Conservation (phyloP, 2,797 vertebrate species). For the Mormyrus hasselquistii region DNA sequence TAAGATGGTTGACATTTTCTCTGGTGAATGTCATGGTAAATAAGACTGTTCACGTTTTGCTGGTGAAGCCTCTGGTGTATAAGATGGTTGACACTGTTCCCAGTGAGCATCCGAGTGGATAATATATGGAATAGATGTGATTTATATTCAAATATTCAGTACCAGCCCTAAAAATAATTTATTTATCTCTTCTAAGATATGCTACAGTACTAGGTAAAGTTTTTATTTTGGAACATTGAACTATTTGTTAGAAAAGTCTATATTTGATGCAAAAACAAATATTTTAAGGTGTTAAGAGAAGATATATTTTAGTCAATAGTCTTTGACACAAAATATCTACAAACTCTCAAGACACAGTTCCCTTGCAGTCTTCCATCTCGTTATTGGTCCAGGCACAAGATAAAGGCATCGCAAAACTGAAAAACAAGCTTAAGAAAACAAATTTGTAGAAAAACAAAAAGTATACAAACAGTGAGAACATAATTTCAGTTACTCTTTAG, state of each 20-base stretch:
- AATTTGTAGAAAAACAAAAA: not conserved
- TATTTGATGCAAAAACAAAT: not conserved
- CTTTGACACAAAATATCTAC: not conserved
- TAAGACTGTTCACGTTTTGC: not conserved
- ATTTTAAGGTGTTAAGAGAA: not conserved
- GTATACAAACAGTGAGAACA: not conserved
- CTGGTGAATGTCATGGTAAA: not conserved
- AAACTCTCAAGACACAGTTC: not conserved
- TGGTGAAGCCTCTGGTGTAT: not conserved
- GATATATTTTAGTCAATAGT: not conserved
- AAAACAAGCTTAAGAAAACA: not conserved
- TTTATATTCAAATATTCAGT: not conserved
- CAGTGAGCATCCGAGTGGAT: not conserved
- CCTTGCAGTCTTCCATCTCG: not conserved
- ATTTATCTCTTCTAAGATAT: slow-evolving; percentile 12
- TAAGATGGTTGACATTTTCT: not conserved
- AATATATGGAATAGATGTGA: not conserved
- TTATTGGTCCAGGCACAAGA: not conserved
- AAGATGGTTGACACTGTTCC: not conserved
- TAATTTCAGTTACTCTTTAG: not conserved
- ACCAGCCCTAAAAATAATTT: not conserved
- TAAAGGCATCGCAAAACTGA: not conserved
- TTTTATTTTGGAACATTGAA: not conserved
- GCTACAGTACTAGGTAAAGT: not conserved
- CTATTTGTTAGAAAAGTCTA: not conserved